Percentiles rank a stretch among this genome's conserved stretches.
These are phyloP conservation scores for Calidris pygmaea DNA, from an alignment of 2,113 vertebrate genomes.

Conservation along the genomic window DNA sequence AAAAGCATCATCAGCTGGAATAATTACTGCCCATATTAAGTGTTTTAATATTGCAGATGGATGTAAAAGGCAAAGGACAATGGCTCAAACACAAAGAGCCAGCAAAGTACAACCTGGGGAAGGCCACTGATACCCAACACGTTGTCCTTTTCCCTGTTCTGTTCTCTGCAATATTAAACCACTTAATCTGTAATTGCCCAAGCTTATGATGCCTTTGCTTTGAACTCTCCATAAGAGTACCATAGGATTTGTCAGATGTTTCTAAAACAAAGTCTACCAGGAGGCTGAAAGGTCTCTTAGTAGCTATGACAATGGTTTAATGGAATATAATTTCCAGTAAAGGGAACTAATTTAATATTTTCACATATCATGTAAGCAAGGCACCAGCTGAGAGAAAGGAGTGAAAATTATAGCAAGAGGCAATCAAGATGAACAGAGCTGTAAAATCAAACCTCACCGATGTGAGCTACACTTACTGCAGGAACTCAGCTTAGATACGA, in stretches of 20 bases:
- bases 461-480: neutral
- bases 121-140: slow-evolving; percentile 26
- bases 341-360: slow-evolving; percentile 77
- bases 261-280: slow-evolving; percentile 72
- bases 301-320: slow-evolving; percentile 70
- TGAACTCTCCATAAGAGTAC: slow-evolving; percentile 38
- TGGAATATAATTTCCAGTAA: slow-evolving; percentile 77
- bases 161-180: slow-evolving; percentile 67
- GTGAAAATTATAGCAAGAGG: slow-evolving; percentile 62
- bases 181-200: slow-evolving; percentile 70
- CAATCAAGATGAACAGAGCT: slow-evolving; percentile 24
- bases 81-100: neutral
- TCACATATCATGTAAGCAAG: slow-evolving; percentile 74
- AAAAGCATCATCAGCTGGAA: slow-evolving; percentile 54
- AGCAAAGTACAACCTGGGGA: slow-evolving; percentile 14
- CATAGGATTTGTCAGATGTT: slow-evolving; percentile 67
- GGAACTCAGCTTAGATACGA: neutral
- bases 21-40: slow-evolving; percentile 37
- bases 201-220: slow-evolving; percentile 39
- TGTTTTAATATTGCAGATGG: slow-evolving; percentile 23
- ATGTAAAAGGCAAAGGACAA: slow-evolving; percentile 20
- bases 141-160: slow-evolving; percentile 41
- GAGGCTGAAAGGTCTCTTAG: slow-evolving; percentile 65
- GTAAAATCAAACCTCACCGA: neutral
- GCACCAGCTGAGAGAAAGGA: slow-evolving; percentile 45